Conservation (phyloP, 1,140 invertebrate species). For the Drosophila lacteicornis region DNA sequence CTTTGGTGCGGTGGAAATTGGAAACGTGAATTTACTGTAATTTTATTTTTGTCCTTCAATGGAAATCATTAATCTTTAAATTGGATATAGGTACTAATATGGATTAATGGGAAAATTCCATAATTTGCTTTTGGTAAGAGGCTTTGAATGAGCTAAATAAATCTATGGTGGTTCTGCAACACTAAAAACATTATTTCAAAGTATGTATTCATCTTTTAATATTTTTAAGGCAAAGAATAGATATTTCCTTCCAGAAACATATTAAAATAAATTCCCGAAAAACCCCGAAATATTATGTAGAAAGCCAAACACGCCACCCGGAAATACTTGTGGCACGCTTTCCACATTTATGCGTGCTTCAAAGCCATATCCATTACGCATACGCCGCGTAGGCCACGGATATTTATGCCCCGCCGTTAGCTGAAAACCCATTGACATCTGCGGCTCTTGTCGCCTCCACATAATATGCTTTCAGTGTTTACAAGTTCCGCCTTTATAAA, state of each 20-base stretch:
- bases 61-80: neutral
- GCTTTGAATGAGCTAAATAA: neutral
- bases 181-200: too few relatives aligned
- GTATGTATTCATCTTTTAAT: neutral
- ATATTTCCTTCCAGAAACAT: neutral
- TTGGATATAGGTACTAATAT: too few relatives aligned
- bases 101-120: too few relatives aligned
- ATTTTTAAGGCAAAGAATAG: neutral
- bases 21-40: neutral
- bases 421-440: slow-evolving; percentile 32
- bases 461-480: slow-evolving; percentile 17
- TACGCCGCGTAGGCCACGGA: slow-evolving; percentile 13
- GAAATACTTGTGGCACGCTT: slow-evolving; percentile 9
- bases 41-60: neutral
- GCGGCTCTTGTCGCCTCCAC: slow-evolving; percentile 19
- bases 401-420: slow-evolving; percentile 39
- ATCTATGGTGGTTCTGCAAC: too few relatives aligned
- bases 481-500: neutral
- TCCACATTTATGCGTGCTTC: slow-evolving; percentile 17
- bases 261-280: neutral
- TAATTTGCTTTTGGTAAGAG: neutral
- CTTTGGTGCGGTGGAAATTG: neutral
- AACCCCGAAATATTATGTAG: neutral
- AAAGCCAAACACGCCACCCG: neutral
- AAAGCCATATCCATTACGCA: slow-evolving; percentile 20